phyloP scores from a whole-genome alignment of 2,113 vertebrate species.

The Amphiprion ocellaris region DNA sequence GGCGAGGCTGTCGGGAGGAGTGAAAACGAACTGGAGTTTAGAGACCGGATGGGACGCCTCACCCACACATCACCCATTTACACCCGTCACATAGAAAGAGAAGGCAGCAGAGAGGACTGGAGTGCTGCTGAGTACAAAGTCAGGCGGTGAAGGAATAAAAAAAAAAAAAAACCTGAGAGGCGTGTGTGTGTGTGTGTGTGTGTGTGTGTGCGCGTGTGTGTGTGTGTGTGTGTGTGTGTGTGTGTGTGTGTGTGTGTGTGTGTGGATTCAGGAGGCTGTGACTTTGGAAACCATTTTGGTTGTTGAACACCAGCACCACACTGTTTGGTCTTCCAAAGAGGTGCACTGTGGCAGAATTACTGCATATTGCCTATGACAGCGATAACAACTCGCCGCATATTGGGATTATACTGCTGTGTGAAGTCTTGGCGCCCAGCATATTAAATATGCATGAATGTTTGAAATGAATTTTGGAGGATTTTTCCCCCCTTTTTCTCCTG shows the following conservation, averaged over 20 bases:
- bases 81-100: slow-evolving; percentile 35
- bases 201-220: neutral
- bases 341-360: slow-evolving; percentile 62
- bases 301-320: slow-evolving; percentile 50
- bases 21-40: neutral
- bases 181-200: neutral
- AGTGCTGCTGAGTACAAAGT: slow-evolving; percentile 48
- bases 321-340: slow-evolving; percentile 65
- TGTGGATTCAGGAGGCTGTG: slow-evolving; percentile 12
- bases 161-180: slow-evolving; percentile 7
- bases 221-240: neutral
- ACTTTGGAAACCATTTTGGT: slow-evolving; percentile 52
- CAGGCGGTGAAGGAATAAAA: slow-evolving; percentile 24
- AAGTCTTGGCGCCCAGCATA: slow-evolving; percentile 71
- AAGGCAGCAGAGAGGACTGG: slow-evolving; percentile 17
- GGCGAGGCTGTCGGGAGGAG: neutral
- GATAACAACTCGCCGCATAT: slow-evolving; percentile 70
- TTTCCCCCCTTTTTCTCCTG: neutral
- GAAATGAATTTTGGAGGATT: slow-evolving; percentile 79
- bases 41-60: slow-evolving; percentile 23
- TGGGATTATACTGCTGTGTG: slow-evolving; percentile 75
- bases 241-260: neutral
- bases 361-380: slow-evolving; percentile 69
- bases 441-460: slow-evolving; percentile 83
- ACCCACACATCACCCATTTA: slow-evolving; percentile 41